Conservation (phyloP, 2,888 invertebrate genomes). For the Cenopis cana region DNA sequence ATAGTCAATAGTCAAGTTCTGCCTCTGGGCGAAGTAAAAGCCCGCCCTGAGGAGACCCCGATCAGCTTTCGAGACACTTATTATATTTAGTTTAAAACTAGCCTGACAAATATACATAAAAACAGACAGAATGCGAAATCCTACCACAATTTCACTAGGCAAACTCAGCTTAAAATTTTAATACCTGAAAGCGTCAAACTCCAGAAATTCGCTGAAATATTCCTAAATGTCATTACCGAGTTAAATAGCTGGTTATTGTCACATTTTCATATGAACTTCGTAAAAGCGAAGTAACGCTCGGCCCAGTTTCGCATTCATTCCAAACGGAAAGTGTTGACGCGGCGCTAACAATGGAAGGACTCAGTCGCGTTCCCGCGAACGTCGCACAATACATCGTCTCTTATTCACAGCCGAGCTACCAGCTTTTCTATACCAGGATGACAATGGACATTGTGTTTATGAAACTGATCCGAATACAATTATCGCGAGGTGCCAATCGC, state of each 20-base stretch:
- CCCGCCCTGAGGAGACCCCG: too few species aligned
- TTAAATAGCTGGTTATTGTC: conserved; percentile 26
- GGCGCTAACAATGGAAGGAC: conserved; percentile 38
- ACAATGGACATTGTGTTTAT: conserved; percentile 35
- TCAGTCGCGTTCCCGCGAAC: conserved; percentile 16
- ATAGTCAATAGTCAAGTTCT: too few species aligned
- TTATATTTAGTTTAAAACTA: too few species aligned
- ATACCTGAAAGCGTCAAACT: conserved; percentile 19
- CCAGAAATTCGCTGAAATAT: conserved; percentile 1
- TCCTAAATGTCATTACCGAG: conserved; percentile 12
- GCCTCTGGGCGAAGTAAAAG: too few species aligned
- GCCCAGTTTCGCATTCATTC: conserved; percentile 37
- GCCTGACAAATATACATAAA: neutral
- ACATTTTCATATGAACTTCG: conserved; percentile 35
- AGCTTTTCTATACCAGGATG: conserved; percentile 21
- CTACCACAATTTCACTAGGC: neutral
- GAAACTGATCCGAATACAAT: conserved; percentile 35
- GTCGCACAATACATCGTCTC: conserved; percentile 34
- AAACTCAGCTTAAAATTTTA: conserved; percentile 1
- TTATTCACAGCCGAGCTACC: conserved; percentile 30
- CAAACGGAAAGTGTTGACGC: conserved; percentile 40
- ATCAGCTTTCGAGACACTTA: too few species aligned
- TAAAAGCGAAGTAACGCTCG: conserved; percentile 28
- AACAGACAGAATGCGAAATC: neutral
- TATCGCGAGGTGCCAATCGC: conserved; percentile 42